Base-by-base conservation (phyloP, 2,888 invertebrate species). In the Catotricha subobsoleta region DNA sequence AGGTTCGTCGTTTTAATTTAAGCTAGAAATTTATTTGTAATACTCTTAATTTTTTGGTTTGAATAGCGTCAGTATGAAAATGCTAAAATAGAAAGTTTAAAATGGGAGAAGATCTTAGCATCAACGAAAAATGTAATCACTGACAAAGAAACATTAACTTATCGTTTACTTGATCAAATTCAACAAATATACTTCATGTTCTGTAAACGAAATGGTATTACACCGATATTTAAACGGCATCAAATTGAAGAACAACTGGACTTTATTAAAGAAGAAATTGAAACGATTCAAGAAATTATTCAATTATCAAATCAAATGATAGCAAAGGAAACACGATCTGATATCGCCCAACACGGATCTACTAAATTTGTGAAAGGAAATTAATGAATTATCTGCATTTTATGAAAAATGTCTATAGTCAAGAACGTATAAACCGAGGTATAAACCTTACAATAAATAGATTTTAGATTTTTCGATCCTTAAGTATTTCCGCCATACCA, bases 21-120 rank as follows among this genome's bases (percentile, higher is more conserved):
- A 25, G 6, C 25, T 6, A 25, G 10, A 10, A 25, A 25, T 25
- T 10, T 25, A 25, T 25, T 25, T 7, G 7, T 8, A 25, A 10
- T 8, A 25, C 10, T 25, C 25, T 34, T 15, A 15, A 18, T 15
- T 21, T 34, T 27, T n/a, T 18, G 15, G 16, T 31, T 15, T 27
- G 23, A 25, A n/a, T 21, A 46, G 46, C 51, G 58, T n/a, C 52
- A 52, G 1, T 62, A 60, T 21, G 54, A 54, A 20, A 41, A 53
- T 9, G 52, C 60, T 2, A 52, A 52, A 1, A 43, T 48, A 1
- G 52, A 55, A 33, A 55, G 57, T 20, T 46, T 56, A 0, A 56
- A 53, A 37, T 61, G 60, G 59, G 62, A 62, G 42, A 59, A 54
- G 39, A 53, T 56, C 8, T 30, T 62, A 9, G 51, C 52, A 1